Percentiles rank a stretch among this genome's conserved stretches.
Conservation (phyloP, 2,888 invertebrate genomes). For the Drosophila borealis region DNA sequence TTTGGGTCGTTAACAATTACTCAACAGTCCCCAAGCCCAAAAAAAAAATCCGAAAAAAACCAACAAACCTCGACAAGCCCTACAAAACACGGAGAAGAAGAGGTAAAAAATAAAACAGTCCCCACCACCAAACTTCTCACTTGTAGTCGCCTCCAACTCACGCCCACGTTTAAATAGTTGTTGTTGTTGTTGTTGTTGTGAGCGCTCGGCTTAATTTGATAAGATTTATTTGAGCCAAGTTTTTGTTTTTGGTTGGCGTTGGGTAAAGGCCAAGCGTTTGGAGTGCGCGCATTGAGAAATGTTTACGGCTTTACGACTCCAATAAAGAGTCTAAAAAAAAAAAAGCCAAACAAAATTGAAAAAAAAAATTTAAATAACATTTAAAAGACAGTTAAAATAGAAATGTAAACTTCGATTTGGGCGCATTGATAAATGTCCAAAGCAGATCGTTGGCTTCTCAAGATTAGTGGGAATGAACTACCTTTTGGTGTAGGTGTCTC, state of each 20-base stretch:
- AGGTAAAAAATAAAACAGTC: conserved; percentile 11
- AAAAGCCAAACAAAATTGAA: conserved; percentile 5
- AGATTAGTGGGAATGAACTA: conserved; percentile 9
- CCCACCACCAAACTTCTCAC: conserved; percentile 52
- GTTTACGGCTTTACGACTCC: conserved; percentile 47
- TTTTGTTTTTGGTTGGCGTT: conserved; percentile 29
- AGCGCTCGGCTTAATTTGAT: conserved; percentile 77
- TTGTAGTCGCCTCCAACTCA: conserved; percentile 50
- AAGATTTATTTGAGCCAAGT: conserved; percentile 77
- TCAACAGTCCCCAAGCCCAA: conserved; percentile 55
- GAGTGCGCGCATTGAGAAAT: conserved; percentile 53
- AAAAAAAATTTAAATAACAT: conserved; percentile 55
- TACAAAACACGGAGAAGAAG: conserved; percentile 28
- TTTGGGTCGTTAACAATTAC: conserved; percentile 64
- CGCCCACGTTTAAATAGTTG: conserved; percentile 55
- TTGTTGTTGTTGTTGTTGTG: conserved; percentile 48
- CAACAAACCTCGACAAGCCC: conserved; percentile 65
- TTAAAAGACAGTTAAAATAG: conserved; percentile 70
- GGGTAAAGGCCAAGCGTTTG: conserved; percentile 63
- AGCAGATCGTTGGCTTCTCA: background rate
- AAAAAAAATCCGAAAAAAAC: conserved; percentile 16
- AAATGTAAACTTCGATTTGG: conserved; percentile 62
- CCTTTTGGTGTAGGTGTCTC: conserved; percentile 27
- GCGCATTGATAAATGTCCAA: conserved; percentile 47
- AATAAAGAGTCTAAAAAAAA: conserved; percentile 12